Base-by-base conservation (phyloP, 2,113 vertebrate genomes). In the Hippoglossus stenolepis region DNA sequence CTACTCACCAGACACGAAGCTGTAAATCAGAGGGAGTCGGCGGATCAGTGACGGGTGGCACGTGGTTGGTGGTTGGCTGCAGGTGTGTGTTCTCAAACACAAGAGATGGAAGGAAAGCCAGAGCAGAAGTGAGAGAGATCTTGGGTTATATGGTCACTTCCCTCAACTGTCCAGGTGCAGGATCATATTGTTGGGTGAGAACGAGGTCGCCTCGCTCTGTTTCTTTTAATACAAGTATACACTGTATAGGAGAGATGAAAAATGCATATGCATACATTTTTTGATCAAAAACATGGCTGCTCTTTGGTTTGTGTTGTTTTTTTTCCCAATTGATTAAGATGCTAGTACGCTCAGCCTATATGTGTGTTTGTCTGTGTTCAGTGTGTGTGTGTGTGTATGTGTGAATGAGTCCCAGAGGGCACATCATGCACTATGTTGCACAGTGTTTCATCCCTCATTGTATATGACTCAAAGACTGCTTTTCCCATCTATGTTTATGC, bases 61-160 rank as follows among this genome's bases (percentile, higher is more conserved):
- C 82, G 85, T 82, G 90, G 90, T 90, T 87, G 76, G 65, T 78
- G 78, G 75, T 80, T 78, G 75, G 87, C 82, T 85, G 93, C 94
- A 94, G 94, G 93, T 94, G 93, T 90, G 87, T 81, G 78, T 88
- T 90, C 90, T 93, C 89, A 84, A 84, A 90, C 79, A 77, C 35
- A 31, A 74, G 67, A 63, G 58, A 49, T 45, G 53, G 70, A 73
- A 40, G 53, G 72, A 86, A 84, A 90, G 35, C 79, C 74, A 85
- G 76, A 89, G 90, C 77, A 90, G 90, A 91, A 93, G 82, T 90
- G 87, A 89, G 82, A 93, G 79, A 75, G 77, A 69, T 35, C 67
- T 74, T 58, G 69, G 70, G 84, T 77, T 71, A 80, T 76, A 72
- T 79, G 82, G 75, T 86, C 83, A 91, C 83, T 84, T 84, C 89